Evolutionary conservation across 2,113 vertebrate genomes (phyloP).

Genomic region (Pristiophorus japonicus): DNA sequence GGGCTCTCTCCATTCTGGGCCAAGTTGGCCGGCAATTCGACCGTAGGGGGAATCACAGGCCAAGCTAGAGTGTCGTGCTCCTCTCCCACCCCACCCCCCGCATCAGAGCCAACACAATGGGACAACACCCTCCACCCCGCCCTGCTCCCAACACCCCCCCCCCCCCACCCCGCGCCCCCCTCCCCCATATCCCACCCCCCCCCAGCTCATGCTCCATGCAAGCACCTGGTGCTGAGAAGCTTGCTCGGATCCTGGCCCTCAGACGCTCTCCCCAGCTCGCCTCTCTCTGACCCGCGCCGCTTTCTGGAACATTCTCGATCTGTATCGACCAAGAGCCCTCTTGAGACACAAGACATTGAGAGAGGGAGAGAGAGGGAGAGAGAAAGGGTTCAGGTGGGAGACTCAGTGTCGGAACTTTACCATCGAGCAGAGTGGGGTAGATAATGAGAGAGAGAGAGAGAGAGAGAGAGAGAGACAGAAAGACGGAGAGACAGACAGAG

Average conservation of each 20-base stretch:
- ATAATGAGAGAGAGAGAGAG: neutral
- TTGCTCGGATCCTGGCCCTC: neutral
- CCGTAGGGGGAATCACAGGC: too few relatives aligned
- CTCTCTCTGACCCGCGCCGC: slow-evolving; percentile 39
- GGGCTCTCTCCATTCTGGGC: too few relatives aligned
- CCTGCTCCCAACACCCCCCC: too few relatives aligned
- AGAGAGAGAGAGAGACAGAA: neutral
- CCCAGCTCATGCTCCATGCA: slow-evolving; percentile 35
- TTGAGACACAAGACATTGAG: neutral
- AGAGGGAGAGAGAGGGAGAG: neutral
- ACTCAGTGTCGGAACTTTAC: too few relatives aligned
- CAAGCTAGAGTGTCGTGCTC: slow-evolving; percentile 44
- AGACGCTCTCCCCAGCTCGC: slow-evolving; percentile 41
- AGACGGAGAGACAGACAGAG: too few relatives aligned
- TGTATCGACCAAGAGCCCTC: slow-evolving; percentile 30
- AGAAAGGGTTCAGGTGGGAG: too few relatives aligned
- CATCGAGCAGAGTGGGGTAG: too few relatives aligned
- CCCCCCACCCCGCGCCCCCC: too few relatives aligned
- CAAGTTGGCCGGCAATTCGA: too few relatives aligned
- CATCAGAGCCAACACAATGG: too few relatives aligned
- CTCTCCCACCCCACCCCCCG: slow-evolving; percentile 46
- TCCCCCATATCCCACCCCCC: slow-evolving; percentile 41
- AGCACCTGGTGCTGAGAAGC: slow-evolving; percentile 35
- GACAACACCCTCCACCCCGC: too few relatives aligned
- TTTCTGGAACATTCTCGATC: slow-evolving; percentile 24